Percentiles rank a stretch among this genome's conserved stretches.
These are phyloP conservation scores for Anorthoa munda DNA, from an alignment of 2,888 invertebrate species.

Conservation along the genomic window DNA sequence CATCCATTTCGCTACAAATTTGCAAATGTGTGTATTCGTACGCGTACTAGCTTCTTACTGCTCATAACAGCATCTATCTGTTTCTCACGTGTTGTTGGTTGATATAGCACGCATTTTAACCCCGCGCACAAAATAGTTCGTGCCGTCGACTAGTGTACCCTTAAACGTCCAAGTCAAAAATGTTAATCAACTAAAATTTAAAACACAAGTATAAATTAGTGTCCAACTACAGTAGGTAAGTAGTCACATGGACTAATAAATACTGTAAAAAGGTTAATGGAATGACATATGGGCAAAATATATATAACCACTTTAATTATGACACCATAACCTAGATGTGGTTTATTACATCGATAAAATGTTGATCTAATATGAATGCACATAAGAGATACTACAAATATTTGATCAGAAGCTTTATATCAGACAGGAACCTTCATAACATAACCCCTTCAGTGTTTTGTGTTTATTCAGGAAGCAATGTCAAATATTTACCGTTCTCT, in stretches of 20 bases:
- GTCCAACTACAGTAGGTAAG: not conserved
- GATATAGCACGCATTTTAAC: no score
- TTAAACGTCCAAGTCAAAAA: not conserved
- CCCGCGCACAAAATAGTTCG: no score
- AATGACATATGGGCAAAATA: constrained; percentile 39
- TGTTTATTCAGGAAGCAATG: constrained; percentile 56
- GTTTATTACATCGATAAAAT: constrained; percentile 51
- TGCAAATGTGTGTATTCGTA: no score
- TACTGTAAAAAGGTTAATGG: constrained; percentile 33
- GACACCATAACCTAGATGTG: constrained; percentile 57
- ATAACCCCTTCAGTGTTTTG: constrained; percentile 39
- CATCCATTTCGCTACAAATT: no score
- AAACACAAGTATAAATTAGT: not conserved
- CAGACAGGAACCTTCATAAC: constrained; percentile 26
- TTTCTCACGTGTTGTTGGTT: no score
- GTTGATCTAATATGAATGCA: constrained; percentile 31
- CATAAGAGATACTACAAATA: constrained; percentile 26
- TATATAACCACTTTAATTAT: constrained; percentile 47
- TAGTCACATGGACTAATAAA: constrained; percentile 8
- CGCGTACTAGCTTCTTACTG: no score
- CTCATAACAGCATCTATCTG: no score
- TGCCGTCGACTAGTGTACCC: no score
- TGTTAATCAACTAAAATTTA: not conserved
- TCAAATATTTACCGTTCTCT: constrained; percentile 48
- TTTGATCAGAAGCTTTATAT: constrained; percentile 41